Base-by-base conservation (phyloP, 2,888 invertebrate species). In the Melieria omissa region DNA sequence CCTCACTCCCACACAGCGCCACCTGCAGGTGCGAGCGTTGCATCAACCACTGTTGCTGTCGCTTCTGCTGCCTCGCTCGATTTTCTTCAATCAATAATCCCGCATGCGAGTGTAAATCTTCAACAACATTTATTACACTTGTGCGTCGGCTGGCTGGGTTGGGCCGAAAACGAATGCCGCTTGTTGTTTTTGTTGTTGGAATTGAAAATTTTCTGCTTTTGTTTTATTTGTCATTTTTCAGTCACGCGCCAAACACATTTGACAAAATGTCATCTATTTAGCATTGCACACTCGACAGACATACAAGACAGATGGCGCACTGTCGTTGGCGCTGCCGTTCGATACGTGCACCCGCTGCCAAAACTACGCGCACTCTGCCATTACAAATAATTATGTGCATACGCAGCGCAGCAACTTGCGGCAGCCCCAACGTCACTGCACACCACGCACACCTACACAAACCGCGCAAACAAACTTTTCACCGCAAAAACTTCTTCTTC, bases 211-310 rank as follows among this genome's bases (percentile, higher is more conserved):
- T 49, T 4, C 54, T 52, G 64, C 14, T 44, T 42, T 52, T 41
- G 52, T 44, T 12, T n/a, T 64, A 41, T 57, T 64, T 58, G 63
- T 58, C 60, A 64, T 64, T 71, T 66, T 71, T 65, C 49, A 71
- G 71, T 80, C 81, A 81, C 81, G 81, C 82, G 75, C 77, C 78
- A 81, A 82, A 82, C 81, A 80, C 82, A 81, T 81, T 81, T 78
- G 78, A 75, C 74, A 78, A 71, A 80, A 80, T 79, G 77, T 79
- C 80, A 80, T 80, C 77, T 79, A 82, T 80, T 80, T 80, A 79
- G 79, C 77, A 74, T 73, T 58, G 63, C 47, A 68, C 52, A 41
- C 61, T 62, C 45, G 44, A 41, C 60, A 72, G 72, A 72, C 72
- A 69, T 45, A 16, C 47, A 65, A 72, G 72, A 72, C 72, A 69